Conservation (phyloP, 2,888 invertebrate genomes). For the Nowickia ferox region DNA sequence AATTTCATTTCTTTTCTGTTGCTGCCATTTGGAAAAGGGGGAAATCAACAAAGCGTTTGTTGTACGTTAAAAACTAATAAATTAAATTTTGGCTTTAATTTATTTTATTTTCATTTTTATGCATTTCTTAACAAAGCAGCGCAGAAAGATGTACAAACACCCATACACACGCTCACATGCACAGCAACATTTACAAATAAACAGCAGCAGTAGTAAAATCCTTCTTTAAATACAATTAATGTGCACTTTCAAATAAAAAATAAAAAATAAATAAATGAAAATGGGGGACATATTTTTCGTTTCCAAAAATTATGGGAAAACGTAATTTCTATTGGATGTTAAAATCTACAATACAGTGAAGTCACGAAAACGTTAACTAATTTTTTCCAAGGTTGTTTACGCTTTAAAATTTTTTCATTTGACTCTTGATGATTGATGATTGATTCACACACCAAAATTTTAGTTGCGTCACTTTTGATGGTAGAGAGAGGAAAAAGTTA, state of each 20-base stretch:
- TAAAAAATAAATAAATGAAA: conserved; percentile 7
- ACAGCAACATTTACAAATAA: background rate
- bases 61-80: conserved; percentile 63
- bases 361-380: too few species aligned
- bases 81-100: conserved; percentile 58
- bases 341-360: background rate
- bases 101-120: conserved; percentile 49
- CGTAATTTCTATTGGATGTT: background rate
- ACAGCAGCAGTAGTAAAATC: conserved; percentile 40
- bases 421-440: too few species aligned
- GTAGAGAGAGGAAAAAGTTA: too few species aligned
- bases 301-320: background rate
- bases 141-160: background rate
- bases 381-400: too few species aligned
- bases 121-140: conserved; percentile 28
- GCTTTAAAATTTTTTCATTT: background rate
- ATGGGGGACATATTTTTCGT: conserved; percentile 4
- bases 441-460: too few species aligned
- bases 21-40: conserved; percentile 22
- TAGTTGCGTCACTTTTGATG: too few species aligned
- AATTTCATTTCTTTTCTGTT: background rate
- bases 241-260: conserved; percentile 44
- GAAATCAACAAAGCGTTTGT: conserved; percentile 37
- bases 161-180: background rate
- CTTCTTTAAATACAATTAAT: conserved; percentile 63